These are phyloP conservation scores for Phengaris alcon DNA, from an alignment of 2,888 invertebrate species.

Conservation along the genomic window DNA sequence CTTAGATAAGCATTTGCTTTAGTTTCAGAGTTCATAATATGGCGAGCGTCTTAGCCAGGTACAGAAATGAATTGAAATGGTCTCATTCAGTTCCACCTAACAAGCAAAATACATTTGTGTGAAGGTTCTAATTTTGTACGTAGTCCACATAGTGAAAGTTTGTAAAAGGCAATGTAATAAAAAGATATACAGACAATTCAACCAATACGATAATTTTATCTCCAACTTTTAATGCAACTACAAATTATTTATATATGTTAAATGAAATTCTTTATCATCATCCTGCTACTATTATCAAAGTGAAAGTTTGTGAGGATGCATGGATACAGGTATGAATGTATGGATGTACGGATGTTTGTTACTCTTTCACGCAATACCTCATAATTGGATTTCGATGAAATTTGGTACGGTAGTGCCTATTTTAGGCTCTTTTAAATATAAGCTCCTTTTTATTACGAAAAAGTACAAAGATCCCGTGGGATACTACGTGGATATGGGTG, in stretches of 20 bases:
- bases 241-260: not conserved
- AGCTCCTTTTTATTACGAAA: too few species aligned
- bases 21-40: not conserved
- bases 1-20: slow-evolving; percentile 7
- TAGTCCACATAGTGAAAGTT: not conserved
- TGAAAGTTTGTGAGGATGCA: too few species aligned
- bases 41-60: not conserved
- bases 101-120: slow-evolving; percentile 3
- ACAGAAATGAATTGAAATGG: slow-evolving; percentile 1
- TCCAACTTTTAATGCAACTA: not conserved
- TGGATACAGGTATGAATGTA: too few species aligned
- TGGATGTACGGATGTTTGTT: too few species aligned
- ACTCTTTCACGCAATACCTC: too few species aligned
- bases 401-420: too few species aligned
- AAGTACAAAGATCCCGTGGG: too few species aligned
- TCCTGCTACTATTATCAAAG: not conserved
- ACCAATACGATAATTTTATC: not conserved
- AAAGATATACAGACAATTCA: not conserved
- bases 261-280: not conserved
- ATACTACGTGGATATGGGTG: too few species aligned
- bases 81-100: not conserved
- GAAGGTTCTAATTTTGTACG: slow-evolving; percentile 1
- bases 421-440: too few species aligned
- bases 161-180: not conserved
- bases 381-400: too few species aligned